Base-by-base conservation (phyloP, 1,140 invertebrate species). In the Kradibia gibbosae region DNA sequence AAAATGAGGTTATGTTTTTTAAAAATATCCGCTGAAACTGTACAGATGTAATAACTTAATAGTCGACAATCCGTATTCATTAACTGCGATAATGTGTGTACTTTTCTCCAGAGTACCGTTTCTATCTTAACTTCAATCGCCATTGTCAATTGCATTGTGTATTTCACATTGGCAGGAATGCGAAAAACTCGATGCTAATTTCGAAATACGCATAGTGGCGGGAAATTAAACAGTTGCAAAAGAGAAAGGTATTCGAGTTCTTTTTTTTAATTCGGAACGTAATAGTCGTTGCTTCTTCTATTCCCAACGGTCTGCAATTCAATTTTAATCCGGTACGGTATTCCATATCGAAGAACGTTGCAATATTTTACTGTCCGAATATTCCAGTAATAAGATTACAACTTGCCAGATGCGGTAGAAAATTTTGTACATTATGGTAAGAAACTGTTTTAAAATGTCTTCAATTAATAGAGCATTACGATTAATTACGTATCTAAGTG, bases 1-100 rank as follows among this genome's bases (percentile, higher is more conserved):
- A 67, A 67, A 67, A 67, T 67, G 11, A 67, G 62, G 62, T 67
- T 67, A 67, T 67, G 13, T 67, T n/a, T n/a, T n/a, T n/a, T 67
- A n/a, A n/a, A 67, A 39, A 39, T 31, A 22, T 39, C 39, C 28
- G 15, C 34, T 67, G 25, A 11, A 67, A 67, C 22, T 7, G 20
- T 3, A n/a, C 1, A 67, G 62, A 67, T 67, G 1, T 39, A 28
- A 67, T 67, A n/a, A 67, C 7, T 36, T 39, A 39, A 67, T 67
- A 39, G 62, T 31, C 0, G 62, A 4, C 34, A 67, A 67, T 34
- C 10, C 28, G 20, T 34, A n/a, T 28, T 4, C 3, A 67, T 67
- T 22, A 39, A 67, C 62, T 3, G 62, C 20, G n/a, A 0, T n/a
- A 67, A 67, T 36, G n/a, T 20, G n/a, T 67, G 39, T 39, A 22